Evolutionary conservation across 2,888 invertebrate species (phyloP).

Genomic region (Lepidonotus clava): DNA sequence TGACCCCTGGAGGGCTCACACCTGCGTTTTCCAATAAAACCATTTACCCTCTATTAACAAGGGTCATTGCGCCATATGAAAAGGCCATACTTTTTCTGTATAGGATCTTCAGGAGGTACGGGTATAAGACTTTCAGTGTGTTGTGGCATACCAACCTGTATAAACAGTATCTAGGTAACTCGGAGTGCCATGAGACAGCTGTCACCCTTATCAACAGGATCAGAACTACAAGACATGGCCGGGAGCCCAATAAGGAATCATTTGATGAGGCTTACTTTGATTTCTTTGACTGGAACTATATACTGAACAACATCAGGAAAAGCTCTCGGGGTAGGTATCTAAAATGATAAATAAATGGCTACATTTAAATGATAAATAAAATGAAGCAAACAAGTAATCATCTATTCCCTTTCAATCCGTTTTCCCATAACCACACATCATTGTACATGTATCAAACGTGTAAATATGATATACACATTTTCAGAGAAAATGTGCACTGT

Average conservation of each 20-base stretch:
- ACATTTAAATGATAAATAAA: too few species aligned
- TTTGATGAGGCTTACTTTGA: conserved; percentile 40
- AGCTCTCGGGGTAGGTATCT: conserved; percentile 53
- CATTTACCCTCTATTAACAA: conserved; percentile 54
- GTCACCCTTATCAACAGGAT: neutral
- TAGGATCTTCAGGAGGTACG: neutral
- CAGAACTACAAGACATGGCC: neutral
- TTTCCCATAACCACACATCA: too few species aligned
- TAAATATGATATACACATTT: too few species aligned
- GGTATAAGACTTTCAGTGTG: conserved; percentile 20
- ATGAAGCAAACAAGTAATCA: too few species aligned
- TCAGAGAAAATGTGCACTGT: too few species aligned
- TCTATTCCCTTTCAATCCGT: too few species aligned
- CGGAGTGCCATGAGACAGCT: conserved; percentile 40
- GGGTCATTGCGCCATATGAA: conserved; percentile 47
- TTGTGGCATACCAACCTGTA: conserved; percentile 55
- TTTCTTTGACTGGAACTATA: conserved; percentile 28
- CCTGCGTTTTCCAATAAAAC: conserved; percentile 68
- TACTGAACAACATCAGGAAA: conserved; percentile 47
- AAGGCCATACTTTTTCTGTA: conserved; percentile 50
- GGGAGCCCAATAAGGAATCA: conserved; percentile 41
- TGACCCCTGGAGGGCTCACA: conserved; percentile 83
- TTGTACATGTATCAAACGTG: too few species aligned
- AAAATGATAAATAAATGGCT: neutral
- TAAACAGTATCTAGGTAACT: conserved; percentile 17